Base-by-base conservation (phyloP, 2,113 vertebrate genomes). In the Polyodon spathula region DNA sequence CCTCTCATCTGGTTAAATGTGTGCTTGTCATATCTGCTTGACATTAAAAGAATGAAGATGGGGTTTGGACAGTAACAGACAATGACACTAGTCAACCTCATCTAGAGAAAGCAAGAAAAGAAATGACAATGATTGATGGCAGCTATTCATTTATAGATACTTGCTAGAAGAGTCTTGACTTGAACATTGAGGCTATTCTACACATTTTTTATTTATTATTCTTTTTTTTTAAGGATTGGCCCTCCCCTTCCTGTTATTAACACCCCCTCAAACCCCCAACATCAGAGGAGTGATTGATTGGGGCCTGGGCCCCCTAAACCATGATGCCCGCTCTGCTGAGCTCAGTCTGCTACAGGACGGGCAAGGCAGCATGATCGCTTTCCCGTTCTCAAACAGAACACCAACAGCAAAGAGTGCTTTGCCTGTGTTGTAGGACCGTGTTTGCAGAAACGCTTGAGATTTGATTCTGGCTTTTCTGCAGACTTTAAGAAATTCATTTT, bases 71-170 rank as follows among this genome's bases (percentile, higher is more conserved):
- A 92, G 81, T 96, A 94, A 96, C 89, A 79, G 85, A 85, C 91
- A 90, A 85, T 94, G 93, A 95, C 95, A 96, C 82, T 88, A 89
- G 86, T 91, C 90, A 89, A 89, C 89, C 86, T 86, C 85, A 84
- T 92, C 89, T 90, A 82, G 81, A 82, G 87, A 85, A 86, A 86
- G 81, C 81, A 86, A 85, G 86, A 87, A 87, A 79, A 86, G 81
- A 82, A 89, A 86, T 94, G 93, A 93, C 93, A 92, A 89, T 95
- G 95, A 97, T 86, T 95, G 93, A 96, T 90, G 89, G 90, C 88
- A 88, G 89, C 85, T 93, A 86, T 88, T 92, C 90, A 87, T 89
- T 91, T 89, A 91, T 79, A 87, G 88, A 92, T 86, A 89, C 80
- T 79, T 62, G 85, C 81, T 81, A 73, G 79, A 79, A 88, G 82